Percentiles rank a stretch among this genome's conserved stretches.
Conservation (phyloP, 1,140 invertebrate species). For the Platorchestia sp. region DNA sequence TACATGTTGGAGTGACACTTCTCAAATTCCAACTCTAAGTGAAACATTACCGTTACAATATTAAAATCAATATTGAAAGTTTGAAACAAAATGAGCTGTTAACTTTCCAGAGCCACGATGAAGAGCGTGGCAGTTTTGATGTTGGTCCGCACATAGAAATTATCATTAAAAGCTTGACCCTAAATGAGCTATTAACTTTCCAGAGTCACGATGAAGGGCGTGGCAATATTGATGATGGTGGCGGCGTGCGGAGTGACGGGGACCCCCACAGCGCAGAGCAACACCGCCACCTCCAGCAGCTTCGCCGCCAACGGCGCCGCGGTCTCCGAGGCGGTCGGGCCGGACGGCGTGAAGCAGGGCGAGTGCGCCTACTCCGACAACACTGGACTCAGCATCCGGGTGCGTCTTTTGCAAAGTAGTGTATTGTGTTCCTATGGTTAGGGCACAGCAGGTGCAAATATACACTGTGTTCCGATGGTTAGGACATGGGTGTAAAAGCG, state of each 20-base stretch:
- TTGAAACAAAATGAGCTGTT: background rate
- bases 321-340: background rate
- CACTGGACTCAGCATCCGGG: background rate
- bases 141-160: background rate
- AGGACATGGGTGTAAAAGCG: too few species aligned
- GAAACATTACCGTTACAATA: too few species aligned
- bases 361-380: constrained; percentile 18
- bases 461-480: too few species aligned
- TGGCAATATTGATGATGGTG: background rate
- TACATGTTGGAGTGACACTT: background rate
- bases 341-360: background rate
- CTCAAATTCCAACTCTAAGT: too few species aligned
- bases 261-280: background rate
- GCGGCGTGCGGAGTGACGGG: background rate
- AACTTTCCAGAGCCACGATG: background rate
- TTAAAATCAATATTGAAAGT: background rate
- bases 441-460: too few species aligned
- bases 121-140: background rate
- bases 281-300: background rate
- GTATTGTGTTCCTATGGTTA: too few species aligned
- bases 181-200: background rate
- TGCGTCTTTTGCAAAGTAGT: background rate
- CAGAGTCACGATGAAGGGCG: background rate
- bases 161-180: background rate
- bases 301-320: background rate